Evolutionary conservation across 1,140 invertebrate species (phyloP), one percentile per base, ranked within the genome.

Genomic region (Luehdorfia chinensis): DNA sequence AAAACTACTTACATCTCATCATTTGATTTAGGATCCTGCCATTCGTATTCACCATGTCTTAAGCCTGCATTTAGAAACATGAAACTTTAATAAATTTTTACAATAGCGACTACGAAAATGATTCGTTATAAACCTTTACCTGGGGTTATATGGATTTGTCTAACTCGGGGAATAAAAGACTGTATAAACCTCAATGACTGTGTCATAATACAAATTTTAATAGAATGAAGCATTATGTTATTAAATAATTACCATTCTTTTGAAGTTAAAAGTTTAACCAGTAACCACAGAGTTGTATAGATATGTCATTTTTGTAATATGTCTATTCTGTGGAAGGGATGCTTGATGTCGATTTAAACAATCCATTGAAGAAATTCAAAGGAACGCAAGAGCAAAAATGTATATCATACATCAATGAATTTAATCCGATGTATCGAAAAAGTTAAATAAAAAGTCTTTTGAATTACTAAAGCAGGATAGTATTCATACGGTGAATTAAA

Each of bases 1-100:
- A 31, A 46, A 25, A 30, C 48, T 67, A 90, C 91, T 91, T 89
- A 97, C 95, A 98, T 89, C 91, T 98, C 96, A 70, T 95, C 94
- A 62, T 95, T 93, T 7, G 92, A 93, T 88, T 97, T 96, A 14
- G 97, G 96, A 87, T 98, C 96, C 86, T 96, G 89, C 92, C 92
- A 95, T 90, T 98, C 96, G 80, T 94, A 97, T 87, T 97, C 95
- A 34, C 95, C 96, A 77, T 95, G 93, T 55, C 87, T 88, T 51
- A 79, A 80, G 66, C 36, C 88, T 88, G 53, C 47, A 72, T 74
- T 45, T 34, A 49, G 50, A 56, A 46, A 55, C 44, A 28, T 50
- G 36, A 55, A 31, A 13, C 25, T 44, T 39, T 33, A 49, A 34
- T 36, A 37, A 50, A n/a, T 0, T 33, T n/a, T 21, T 25, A 49